Conservation (phyloP, 1,140 invertebrate genomes). For the Akabosia matsudoensis region DNA sequence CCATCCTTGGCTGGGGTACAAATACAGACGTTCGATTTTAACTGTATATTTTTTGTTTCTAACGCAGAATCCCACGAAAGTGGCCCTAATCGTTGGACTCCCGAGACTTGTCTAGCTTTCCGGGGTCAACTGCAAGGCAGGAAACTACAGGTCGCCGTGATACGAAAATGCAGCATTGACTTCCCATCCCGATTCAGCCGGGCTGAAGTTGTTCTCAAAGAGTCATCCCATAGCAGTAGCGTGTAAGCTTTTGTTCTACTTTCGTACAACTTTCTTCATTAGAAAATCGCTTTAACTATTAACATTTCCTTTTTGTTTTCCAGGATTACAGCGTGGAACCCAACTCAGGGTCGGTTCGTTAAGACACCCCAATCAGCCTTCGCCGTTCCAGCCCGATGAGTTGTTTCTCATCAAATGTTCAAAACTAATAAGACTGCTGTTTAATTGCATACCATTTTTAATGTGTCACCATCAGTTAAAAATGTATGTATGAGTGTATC, state of each 20-base stretch:
- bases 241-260: background rate
- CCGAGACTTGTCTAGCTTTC: slow-evolving; percentile 46
- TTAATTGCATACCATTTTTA: too few species aligned
- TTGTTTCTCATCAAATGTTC: background rate
- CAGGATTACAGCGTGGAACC: slow-evolving; percentile 1
- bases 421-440: slow-evolving; percentile 11
- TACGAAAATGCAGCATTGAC: slow-evolving; percentile 33
- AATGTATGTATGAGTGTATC: too few species aligned
- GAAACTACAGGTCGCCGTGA: slow-evolving; percentile 48
- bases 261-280: background rate
- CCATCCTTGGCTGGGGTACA: background rate
- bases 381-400: background rate
- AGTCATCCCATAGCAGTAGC: slow-evolving; percentile 2
- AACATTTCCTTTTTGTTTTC: background rate
- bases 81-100: slow-evolving; percentile 40
- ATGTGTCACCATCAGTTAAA: too few species aligned
- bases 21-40: background rate
- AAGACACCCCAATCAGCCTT: slow-evolving; percentile 1
- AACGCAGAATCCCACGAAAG: slow-evolving; percentile 12
- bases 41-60: background rate
- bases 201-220: slow-evolving; percentile 3
- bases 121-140: slow-evolving; percentile 46
- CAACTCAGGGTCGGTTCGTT: background rate
- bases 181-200: background rate
- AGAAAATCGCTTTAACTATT: background rate